phyloP scores from a whole-genome alignment of 1,140 invertebrate genomes.

The Tachypleus tridentatus region DNA sequence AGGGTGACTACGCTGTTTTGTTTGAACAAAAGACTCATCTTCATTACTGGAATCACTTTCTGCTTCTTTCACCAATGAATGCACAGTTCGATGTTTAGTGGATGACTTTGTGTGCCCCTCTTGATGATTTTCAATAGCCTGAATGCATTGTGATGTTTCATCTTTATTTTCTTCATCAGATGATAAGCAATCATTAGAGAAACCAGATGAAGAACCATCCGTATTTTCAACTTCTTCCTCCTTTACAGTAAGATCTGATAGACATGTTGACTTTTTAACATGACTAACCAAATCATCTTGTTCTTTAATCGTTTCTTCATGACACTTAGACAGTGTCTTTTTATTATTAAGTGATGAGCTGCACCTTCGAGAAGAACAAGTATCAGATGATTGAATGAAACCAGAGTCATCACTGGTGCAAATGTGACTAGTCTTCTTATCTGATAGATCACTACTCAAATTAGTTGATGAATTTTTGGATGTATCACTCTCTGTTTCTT shows the following conservation, averaged over 20 bases:
- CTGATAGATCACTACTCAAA: slow-evolving; percentile 9
- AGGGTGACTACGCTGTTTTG: slow-evolving; percentile 8
- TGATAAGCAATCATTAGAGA: not conserved
- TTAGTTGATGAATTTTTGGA: slow-evolving; percentile 14
- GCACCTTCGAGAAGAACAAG: not conserved
- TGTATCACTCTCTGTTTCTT: slow-evolving; percentile 37
- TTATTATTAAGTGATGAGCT: too few species aligned
- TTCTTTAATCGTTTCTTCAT: too few species aligned
- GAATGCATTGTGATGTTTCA: too few species aligned
- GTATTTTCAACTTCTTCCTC: too few species aligned
- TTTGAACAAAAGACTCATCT: slow-evolving; percentile 7
- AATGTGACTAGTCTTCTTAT: not conserved
- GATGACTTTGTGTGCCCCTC: too few species aligned
- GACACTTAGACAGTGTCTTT: too few species aligned
- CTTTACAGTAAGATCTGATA: too few species aligned
- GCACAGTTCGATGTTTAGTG: too few species aligned
- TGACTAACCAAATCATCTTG: too few species aligned
- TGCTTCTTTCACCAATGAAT: too few species aligned
- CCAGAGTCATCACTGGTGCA: slow-evolving; percentile 11
- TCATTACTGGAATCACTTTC: slow-evolving; percentile 21
- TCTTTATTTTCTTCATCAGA: not conserved
- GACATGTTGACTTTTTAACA: too few species aligned
- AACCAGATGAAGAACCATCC: not conserved
- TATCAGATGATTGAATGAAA: slow-evolving; percentile 7
- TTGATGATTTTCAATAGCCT: too few species aligned